Evolutionary conservation across 2,113 vertebrate genomes (phyloP), one percentile per base, ranked within the genome.

Genomic region (Polypterus bichir): DNA sequence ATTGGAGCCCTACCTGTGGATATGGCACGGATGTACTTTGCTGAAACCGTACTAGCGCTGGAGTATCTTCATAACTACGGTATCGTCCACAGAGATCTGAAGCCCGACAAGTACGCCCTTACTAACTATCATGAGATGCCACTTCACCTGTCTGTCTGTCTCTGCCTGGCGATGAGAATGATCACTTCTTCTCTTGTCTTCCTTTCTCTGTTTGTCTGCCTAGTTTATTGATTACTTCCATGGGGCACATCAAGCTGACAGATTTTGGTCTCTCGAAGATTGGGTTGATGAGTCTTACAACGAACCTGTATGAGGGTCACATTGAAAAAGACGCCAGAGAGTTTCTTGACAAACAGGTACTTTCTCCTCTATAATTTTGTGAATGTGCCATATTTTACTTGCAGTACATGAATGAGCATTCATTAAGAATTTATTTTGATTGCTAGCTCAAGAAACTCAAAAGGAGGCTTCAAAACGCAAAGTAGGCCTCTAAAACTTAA

Each of bases 231-330:
- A 98, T 98, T 79, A 98, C 95, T 9, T 98, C 95, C 47, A 82
- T 98, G 92, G 95, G 95, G 65, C 95, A 98, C 73, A 91, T 98
- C 70, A 98, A 98, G 69, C 86, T 98, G 61, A 98, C 95, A 5
- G 95, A 98, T 76, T 98, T 98, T 45, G 95, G 95, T 4, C 86
- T 98, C 46, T 98, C 95, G 45, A 98, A 98, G 83, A 97, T 98
- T 3, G 95, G 95, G 47, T 80, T 98, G 70, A 98, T 98, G 95
- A 98, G 95, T 63, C 76, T 98, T 68, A 97, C 95, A 61, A 97
- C 94, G 5, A 98, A 98, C 72, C 77, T 98, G 66, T 98, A 98
- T 0, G 95, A 98, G 68, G 94, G 92, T 10, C 95, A 98, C 76
- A 98, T 98, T 57, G 95, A 98, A 79, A 98, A 98, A 63, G 95